Evolutionary conservation across 2,888 invertebrate species (phyloP), one percentile per base, ranked within the genome.

Genomic region (Ceriagrion tenellum): DNA sequence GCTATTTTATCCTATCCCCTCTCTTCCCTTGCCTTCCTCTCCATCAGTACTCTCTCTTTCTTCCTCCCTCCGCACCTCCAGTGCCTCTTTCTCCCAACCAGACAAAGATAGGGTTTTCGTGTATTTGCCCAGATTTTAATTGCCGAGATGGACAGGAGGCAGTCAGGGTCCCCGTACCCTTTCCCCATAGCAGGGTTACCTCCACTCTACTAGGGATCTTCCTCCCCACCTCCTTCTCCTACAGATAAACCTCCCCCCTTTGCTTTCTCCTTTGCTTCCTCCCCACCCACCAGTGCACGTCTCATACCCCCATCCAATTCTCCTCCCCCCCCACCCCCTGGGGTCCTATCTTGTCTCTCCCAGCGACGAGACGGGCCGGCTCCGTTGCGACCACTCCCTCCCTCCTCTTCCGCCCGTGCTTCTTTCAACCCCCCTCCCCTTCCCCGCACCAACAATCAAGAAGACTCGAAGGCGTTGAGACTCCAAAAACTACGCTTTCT

Each of bases 111-210:
- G 93, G 93, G 93, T 93, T 93, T 93, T 55, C 93, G 93, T 93
- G 93, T 93, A 93, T 93, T 93, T 93, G 93, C 93, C 93, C 93
- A 74, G 93, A 93, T 93, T 93, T 93, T 93, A 93, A 93, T 93
- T 93, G 93, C 93, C 69, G 47, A 74, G 93, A 91, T 63, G 91
- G 91, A 93, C 69, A 93, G 93, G n/a, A 93, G 93, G 69, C 69
- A 69, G 74, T 40, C n/a, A 26, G 47, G 20, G 23, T 63, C 23
- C 63, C 91, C 56, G 12, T 55, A 35, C 20, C 59, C 90, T 0
- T 30, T 30, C n/a, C 56, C 90, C n/a, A n/a, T n/a, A n/a, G n/a
- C n/a, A n/a, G n/a, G n/a, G 3, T n/a, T 30, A 56, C 40, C 40
- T 23, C 69, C 69, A 26, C 16, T 47, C n/a, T 26, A 18, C 40